phyloP scores from a whole-genome alignment of 2,113 vertebrate genomes.

The Brachyhypopomus gauderio region DNA sequence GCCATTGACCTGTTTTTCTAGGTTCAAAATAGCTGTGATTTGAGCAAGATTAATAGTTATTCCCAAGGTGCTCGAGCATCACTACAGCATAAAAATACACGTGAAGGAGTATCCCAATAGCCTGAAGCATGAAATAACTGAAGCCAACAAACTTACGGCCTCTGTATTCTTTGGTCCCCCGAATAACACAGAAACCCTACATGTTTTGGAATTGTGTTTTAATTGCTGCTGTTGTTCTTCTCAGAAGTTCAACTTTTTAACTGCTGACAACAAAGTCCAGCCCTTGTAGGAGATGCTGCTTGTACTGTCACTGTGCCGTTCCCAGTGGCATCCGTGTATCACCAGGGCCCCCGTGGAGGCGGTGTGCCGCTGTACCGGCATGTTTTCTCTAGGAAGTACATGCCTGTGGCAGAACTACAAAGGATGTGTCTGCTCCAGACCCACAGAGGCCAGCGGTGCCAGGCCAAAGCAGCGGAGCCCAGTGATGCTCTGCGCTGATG shows the following conservation, averaged over 20 bases:
- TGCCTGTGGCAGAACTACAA: constrained; percentile 51
- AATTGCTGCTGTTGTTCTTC: constrained; percentile 24
- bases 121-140: constrained; percentile 1
- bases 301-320: constrained; percentile 38
- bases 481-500: constrained; percentile 43
- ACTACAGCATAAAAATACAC: constrained; percentile 58
- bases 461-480: constrained; percentile 38
- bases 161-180: neutral
- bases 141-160: neutral
- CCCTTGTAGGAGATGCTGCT: constrained; percentile 38
- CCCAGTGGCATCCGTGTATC: constrained; percentile 47
- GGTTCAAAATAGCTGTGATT: constrained; percentile 78
- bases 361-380: constrained; percentile 30
- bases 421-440: constrained; percentile 47
- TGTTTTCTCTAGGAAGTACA: constrained; percentile 59
- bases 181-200: neutral
- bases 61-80: constrained; percentile 52
- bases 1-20: constrained; percentile 74
- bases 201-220: constrained; percentile 2
- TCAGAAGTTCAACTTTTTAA: constrained; percentile 40
- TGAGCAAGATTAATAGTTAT: constrained; percentile 75
- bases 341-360: constrained; percentile 47
- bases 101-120: constrained; percentile 65
- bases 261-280: constrained; percentile 36
- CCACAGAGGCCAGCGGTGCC: constrained; percentile 37